These are phyloP conservation scores for Sebastes aleutianus DNA, from an alignment of 2,797 vertebrate genomes.

Conservation along the genomic window DNA sequence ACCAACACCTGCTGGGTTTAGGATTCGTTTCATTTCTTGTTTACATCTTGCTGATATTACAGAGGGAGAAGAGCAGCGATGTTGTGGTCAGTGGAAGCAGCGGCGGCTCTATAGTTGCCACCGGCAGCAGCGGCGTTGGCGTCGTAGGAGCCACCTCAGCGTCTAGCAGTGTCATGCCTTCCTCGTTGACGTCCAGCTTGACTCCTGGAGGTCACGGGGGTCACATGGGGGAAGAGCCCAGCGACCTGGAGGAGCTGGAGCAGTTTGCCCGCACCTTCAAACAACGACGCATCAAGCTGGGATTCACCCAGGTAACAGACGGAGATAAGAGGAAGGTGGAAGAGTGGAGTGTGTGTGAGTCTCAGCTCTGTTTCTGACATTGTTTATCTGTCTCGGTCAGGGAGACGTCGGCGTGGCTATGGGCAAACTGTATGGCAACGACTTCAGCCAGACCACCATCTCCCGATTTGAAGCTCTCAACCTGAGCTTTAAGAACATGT, in stretches of 20 bases:
- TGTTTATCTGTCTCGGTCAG: slow-evolving; percentile 55
- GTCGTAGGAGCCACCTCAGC: slow-evolving; percentile 55
- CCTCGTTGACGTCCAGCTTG: slow-evolving; percentile 65
- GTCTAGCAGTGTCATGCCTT: slow-evolving; percentile 64
- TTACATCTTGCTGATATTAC: slow-evolving; percentile 33
- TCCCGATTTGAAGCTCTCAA: slow-evolving; percentile 93
- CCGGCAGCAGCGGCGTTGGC: slow-evolving; percentile 31
- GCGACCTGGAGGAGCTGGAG: slow-evolving; percentile 92
- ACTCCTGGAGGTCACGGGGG: slow-evolving; percentile 68
- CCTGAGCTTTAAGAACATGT: slow-evolving; percentile 96
- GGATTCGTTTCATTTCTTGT: neutral
- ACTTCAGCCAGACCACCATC: slow-evolving; percentile 95
- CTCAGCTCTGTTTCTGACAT: neutral
- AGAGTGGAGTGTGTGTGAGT: neutral
- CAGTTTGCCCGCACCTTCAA: slow-evolving; percentile 94
- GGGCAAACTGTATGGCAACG: slow-evolving; percentile 94
- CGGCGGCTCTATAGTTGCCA: slow-evolving; percentile 25
- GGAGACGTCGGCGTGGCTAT: slow-evolving; percentile 93
- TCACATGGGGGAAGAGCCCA: slow-evolving; percentile 85
- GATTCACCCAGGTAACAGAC: slow-evolving; percentile 89
- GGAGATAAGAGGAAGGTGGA: neutral
- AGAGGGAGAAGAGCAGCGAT: slow-evolving; percentile 82
- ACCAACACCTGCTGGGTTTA: neutral
- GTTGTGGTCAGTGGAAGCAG: slow-evolving; percentile 25
- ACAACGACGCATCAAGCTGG: slow-evolving; percentile 91